phyloP scores from a whole-genome alignment of 2,888 invertebrate species.

The Cheiracanthium punctorium region DNA sequence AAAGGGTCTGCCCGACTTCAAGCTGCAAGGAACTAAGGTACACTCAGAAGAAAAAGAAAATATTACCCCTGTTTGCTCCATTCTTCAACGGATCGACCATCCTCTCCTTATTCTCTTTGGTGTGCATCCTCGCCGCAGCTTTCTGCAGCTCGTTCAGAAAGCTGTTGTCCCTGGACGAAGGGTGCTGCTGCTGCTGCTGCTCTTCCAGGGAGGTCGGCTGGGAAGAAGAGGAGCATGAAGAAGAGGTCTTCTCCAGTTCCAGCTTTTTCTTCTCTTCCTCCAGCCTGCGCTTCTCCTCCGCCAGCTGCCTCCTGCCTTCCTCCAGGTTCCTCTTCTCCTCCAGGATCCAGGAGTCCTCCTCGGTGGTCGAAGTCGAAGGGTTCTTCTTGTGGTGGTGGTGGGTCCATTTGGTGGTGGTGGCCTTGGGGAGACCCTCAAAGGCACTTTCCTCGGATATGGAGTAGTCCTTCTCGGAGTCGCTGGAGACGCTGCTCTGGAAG shows the following conservation, averaged over 20 bases:
- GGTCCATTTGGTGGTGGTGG: slow-evolving; percentile 1
- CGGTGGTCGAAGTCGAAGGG: slow-evolving; percentile 15
- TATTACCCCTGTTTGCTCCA: slow-evolving; percentile 22
- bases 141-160: slow-evolving; percentile 58
- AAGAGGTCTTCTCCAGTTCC: slow-evolving; percentile 43
- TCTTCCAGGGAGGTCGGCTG: neutral
- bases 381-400: slow-evolving; percentile 29
- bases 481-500: slow-evolving; percentile 60
- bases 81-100: slow-evolving; percentile 32
- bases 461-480: slow-evolving; percentile 70
- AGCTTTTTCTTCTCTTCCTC: slow-evolving; percentile 73
- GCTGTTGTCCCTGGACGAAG: slow-evolving; percentile 36
- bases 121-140: slow-evolving; percentile 57
- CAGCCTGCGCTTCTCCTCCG: slow-evolving; percentile 73
- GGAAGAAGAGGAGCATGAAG: neutral
- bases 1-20: too few relatives aligned
- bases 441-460: slow-evolving; percentile 68
- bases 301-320: slow-evolving; percentile 73
- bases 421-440: slow-evolving; percentile 16
- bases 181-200: too few relatives aligned
- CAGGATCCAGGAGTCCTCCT: slow-evolving; percentile 73
- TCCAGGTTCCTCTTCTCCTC: slow-evolving; percentile 74
- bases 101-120: slow-evolving; percentile 27
- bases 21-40: too few relatives aligned
- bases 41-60: too few relatives aligned